Conservation (phyloP, 1,140 invertebrate genomes). For the Hyposmocoma kahamanoa region DNA sequence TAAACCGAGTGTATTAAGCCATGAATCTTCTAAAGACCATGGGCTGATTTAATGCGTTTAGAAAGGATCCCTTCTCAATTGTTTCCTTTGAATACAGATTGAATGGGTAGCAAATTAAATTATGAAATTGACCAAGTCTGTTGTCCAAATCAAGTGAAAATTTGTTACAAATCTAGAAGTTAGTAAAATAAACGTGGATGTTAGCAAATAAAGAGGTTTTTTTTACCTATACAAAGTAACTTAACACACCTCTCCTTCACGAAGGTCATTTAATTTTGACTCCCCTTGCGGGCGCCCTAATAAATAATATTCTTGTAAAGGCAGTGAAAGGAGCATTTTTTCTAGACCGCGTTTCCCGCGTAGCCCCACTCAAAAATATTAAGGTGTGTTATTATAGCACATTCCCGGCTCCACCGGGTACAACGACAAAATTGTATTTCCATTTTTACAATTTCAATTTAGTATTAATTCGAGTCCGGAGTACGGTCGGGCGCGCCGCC, state of each 20-base stretch:
- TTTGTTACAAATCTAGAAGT: too few relatives aligned
- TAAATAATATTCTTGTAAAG: not conserved
- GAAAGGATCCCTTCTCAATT: constrained; percentile 5
- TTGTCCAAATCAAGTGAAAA: too few relatives aligned
- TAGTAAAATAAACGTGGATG: too few relatives aligned
- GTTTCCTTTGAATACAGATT: too few relatives aligned
- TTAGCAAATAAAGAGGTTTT: too few relatives aligned
- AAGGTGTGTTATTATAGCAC: constrained; percentile 53
- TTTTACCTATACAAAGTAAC: too few relatives aligned
- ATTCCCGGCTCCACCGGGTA: constrained; percentile 53
- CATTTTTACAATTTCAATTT: constrained; percentile 74
- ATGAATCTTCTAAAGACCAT: constrained; percentile 66
- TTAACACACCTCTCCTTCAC: too few relatives aligned
- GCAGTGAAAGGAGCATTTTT: not conserved
- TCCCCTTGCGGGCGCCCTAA: too few relatives aligned
- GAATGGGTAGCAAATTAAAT: too few relatives aligned
- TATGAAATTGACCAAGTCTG: too few relatives aligned
- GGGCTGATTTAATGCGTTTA: constrained; percentile 46
- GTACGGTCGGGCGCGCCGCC: constrained; percentile 57
- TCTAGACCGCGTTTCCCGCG: not conserved
- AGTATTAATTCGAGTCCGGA: constrained; percentile 69
- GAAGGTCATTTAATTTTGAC: too few relatives aligned
- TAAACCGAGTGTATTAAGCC: constrained; percentile 65
- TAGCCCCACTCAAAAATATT: constrained; percentile 27
- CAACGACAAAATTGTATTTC: constrained; percentile 71